Conservation (phyloP, 2,113 vertebrate species). For the Pelmatolapia mariae region DNA sequence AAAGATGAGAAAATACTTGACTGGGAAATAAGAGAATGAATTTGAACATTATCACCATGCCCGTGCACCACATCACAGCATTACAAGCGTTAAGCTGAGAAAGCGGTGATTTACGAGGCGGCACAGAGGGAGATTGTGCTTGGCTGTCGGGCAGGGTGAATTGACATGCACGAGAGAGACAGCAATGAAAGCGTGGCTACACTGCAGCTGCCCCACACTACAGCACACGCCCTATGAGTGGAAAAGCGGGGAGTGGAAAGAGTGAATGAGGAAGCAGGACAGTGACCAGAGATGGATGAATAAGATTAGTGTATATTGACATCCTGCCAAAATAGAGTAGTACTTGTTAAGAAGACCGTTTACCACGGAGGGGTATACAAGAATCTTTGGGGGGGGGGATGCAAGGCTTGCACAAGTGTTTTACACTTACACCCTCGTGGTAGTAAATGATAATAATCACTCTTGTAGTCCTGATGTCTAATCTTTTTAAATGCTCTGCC, state of each 20-base stretch:
- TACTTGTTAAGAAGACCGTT: not conserved
- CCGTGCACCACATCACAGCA: not conserved
- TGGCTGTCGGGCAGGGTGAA: conserved; percentile 42
- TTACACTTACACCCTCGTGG: not conserved
- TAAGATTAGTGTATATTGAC: conserved; percentile 25
- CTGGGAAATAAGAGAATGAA: not conserved
- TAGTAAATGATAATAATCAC: conserved; percentile 8
- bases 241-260: not conserved
- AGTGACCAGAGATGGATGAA: conserved; percentile 33
- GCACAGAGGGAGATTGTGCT: conserved; percentile 70
- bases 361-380: not conserved
- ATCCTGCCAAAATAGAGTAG: conserved; percentile 3
- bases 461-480: not conserved
- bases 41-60: not conserved
- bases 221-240: conserved; percentile 30
- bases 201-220: conserved; percentile 63
- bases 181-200: conserved; percentile 39
- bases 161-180: conserved; percentile 71
- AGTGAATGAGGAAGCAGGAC: conserved; percentile 37
- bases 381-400: not conserved
- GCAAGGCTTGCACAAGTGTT: not conserved
- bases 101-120: conserved; percentile 60
- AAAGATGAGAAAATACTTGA: not conserved
- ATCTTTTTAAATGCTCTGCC: conserved; percentile 2
- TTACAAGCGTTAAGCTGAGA: conserved; percentile 22